phyloP scores from a whole-genome alignment of 2,888 invertebrate genomes.

The Helleia helle region DNA sequence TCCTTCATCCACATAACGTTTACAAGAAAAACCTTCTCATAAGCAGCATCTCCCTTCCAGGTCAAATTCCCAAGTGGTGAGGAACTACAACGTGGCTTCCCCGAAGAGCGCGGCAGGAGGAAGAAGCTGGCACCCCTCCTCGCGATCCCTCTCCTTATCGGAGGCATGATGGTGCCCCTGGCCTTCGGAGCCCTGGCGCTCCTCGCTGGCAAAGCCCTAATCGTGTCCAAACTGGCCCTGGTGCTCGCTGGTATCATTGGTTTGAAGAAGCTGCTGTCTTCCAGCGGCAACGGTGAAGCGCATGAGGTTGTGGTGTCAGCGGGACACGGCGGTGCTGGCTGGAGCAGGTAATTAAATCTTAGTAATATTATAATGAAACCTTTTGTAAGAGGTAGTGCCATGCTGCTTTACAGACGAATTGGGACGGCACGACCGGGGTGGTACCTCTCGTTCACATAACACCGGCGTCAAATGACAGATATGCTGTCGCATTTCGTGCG shows the following conservation, averaged over 20 bases:
- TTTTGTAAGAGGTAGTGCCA: too few species aligned
- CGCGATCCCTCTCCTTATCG: conserved; percentile 85
- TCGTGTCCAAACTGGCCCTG: conserved; percentile 87
- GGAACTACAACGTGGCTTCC: conserved; percentile 77
- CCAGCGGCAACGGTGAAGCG: conserved; percentile 76
- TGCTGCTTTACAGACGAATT: too few species aligned
- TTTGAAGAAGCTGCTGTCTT: conserved; percentile 85
- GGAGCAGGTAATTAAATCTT: conserved; percentile 75
- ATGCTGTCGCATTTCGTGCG: too few species aligned
- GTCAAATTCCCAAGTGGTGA: conserved; percentile 82
- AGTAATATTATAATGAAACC: too few species aligned
- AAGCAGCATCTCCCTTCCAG: conserved; percentile 44
- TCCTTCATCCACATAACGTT: too few species aligned
- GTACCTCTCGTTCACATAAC: too few species aligned
- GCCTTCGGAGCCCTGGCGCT: conserved; percentile 88
- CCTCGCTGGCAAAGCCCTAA: conserved; percentile 88
- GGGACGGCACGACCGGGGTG: too few species aligned
- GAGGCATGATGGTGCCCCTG: conserved; percentile 86
- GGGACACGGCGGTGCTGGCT: conserved; percentile 79
- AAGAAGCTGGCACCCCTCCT: conserved; percentile 83
- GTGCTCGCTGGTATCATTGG: conserved; percentile 89
- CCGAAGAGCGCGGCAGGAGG: conserved; percentile 80
- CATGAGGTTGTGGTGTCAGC: conserved; percentile 83
- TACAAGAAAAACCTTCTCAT: not conserved
- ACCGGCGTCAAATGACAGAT: too few species aligned